Base-by-base conservation (phyloP, 1,140 invertebrate species). In the Calliopsis andreniformis region DNA sequence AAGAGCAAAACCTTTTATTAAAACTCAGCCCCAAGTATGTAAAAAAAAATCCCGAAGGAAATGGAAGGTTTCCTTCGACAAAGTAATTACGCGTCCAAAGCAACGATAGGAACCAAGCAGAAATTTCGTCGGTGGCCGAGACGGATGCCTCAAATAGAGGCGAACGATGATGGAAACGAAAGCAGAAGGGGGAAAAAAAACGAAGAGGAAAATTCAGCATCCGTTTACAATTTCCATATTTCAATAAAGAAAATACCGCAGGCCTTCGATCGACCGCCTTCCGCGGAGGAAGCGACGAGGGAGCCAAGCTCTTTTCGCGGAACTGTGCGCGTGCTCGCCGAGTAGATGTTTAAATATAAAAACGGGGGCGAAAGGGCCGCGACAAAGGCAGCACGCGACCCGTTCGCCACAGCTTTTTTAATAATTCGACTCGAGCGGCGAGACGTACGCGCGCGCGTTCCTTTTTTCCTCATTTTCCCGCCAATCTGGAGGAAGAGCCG, bases 221-320 rank as follows among this genome's bases (percentile, higher is more conserved):
- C 8, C 25, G 23, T 14, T 63, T 45, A 45, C 25, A 28, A 43
- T 32, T 58, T 32, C 20, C 23, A 35, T 47, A 70, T 61, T 47
- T 49, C 55, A 16, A 70, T 47, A 32, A 70, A 49, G n/a, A 47
- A 61, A 70, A 58, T 45, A 69, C 20, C 35, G 67, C 12, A 23
- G 16, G 28, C 32, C n/a, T 7, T 20, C 28, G 28, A 64, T 58
- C 56, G 56, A 58, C 10, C 18, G 56, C 2, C n/a, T 47, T 20
- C 45, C 55, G 28, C 55, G 30, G 51, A 5, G 18, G 30, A 55
- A 43, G 42, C 42, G 28, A 25, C 12, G 51, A 23, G 51, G 25
- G 51, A 53, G 25, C 14, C 51, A n/a, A n/a, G n/a, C n/a, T n/a
- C n/a, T n/a, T n/a, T n/a, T n/a, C n/a, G n/a, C n/a, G n/a, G n/a